Evolutionary conservation across 2,888 invertebrate genomes (phyloP).

Genomic region (Eulithis prunata): DNA sequence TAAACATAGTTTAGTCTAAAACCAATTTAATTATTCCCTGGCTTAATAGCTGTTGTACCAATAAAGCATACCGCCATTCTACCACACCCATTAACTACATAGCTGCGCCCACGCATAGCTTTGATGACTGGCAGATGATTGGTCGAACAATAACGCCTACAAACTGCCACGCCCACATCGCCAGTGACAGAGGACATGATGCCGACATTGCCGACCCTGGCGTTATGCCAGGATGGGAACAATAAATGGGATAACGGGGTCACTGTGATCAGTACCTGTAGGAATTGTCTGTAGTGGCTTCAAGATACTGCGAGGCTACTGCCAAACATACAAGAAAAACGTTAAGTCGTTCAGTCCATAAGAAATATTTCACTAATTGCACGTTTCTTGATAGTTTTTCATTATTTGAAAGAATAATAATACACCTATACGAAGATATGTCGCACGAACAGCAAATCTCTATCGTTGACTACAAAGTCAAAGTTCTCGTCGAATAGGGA

Average conservation of each 20-base stretch:
- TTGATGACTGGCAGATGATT: slow-evolving; percentile 33
- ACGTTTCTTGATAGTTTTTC: too few species aligned
- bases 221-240: slow-evolving; percentile 23
- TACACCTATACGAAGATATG: too few species aligned
- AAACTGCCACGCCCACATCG: slow-evolving; percentile 31
- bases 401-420: too few species aligned
- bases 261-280: slow-evolving; percentile 6
- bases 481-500: too few species aligned
- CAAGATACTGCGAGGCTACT: background rate
- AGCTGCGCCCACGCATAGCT: slow-evolving; percentile 36
- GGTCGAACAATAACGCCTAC: slow-evolving; percentile 41
- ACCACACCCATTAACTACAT: slow-evolving; percentile 14
- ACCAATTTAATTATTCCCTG: background rate
- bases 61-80: slow-evolving; percentile 15
- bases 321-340: background rate
- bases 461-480: too few species aligned
- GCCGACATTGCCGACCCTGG: slow-evolving; percentile 19
- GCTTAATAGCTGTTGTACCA: slow-evolving; percentile 3
- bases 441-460: too few species aligned
- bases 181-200: slow-evolving; percentile 25
- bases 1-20: too few species aligned
- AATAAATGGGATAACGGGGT: slow-evolving; percentile 14
- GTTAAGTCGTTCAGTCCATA: background rate
- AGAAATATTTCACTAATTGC: too few species aligned
- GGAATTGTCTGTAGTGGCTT: background rate